Base-by-base conservation (phyloP, 1,140 invertebrate species). In the Zaprionus africanus region DNA sequence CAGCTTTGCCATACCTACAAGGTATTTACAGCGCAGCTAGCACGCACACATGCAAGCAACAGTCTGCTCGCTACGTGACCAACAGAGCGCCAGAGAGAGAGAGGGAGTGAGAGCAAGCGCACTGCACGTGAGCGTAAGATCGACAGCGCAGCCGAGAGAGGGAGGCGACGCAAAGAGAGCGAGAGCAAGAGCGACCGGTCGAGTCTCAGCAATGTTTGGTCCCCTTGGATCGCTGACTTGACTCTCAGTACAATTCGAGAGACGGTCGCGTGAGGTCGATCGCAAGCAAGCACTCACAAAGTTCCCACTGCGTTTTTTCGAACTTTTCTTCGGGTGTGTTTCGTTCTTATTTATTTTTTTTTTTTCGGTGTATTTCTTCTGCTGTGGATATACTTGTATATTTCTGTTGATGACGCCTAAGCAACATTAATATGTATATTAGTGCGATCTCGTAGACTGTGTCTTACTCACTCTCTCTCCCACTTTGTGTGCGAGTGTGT, bases 361-460 rank as follows among this genome's bases (percentile, higher is more conserved):
- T 65, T 57, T 70, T 51, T 51, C 19, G 46, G 46, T 67, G 11
- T 76, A 64, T 19, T 53, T 78, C 59, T 69, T 38, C 65, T 74
- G 62, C 54, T 46, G 53, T 68, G 65, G 46, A 66, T 65, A 58
- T 69, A 59, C n/a, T 46, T 46, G n/a, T 69, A 49, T 68, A 78
- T 81, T 84, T 84, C 43, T 31, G 81, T 70, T 75, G 78, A 80
- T 84, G 77, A 84, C 65, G 68, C 59, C 54, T 56, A 71, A 64
- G 41, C 65, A 64, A 46, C 61, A 78, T 80, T 84, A 83, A 79
- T 78, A 81, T 81, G 59, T 67, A 70, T 75, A 70, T 84, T 73
- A 84, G 78, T 84, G 81, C 59, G 64, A 46, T 66, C 51, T 63
- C 61, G 24, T 81, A 69, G 69, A 65, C 34, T 41, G 46, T 60